phyloP scores from a whole-genome alignment of 2,113 vertebrate genomes.

The Menura novaehollandiae region DNA sequence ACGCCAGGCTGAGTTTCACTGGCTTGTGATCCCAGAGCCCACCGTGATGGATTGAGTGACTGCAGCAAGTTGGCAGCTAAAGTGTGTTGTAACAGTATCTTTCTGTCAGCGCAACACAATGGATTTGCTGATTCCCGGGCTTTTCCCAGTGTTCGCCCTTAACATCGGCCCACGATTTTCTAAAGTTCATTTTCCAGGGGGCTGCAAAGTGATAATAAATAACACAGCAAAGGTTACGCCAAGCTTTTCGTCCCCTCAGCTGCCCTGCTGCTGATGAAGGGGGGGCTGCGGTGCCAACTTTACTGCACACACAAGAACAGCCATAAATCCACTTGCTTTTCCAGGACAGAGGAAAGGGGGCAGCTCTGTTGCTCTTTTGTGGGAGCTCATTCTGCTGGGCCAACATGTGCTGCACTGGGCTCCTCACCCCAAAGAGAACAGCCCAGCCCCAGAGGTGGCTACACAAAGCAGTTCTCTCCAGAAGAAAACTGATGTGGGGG shows the following conservation, averaged over 20 bases:
- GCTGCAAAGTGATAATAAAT: constrained; percentile 36
- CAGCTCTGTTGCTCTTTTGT: not conserved
- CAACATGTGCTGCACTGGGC: not conserved
- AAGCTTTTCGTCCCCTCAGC: not conserved
- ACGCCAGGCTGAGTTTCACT: constrained; percentile 76
- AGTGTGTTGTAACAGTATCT: constrained; percentile 74
- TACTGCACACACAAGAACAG: not conserved
- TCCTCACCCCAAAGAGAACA: not conserved
- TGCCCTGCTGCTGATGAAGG: not conserved
- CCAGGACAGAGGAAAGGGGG: not conserved
- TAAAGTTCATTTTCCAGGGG: constrained; percentile 33
- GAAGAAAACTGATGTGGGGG: not conserved
- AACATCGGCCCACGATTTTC: not conserved
- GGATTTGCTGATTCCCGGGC: constrained; percentile 55
- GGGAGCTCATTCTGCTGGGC: not conserved
- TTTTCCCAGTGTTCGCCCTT: constrained; percentile 19
- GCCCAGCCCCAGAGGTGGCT: not conserved
- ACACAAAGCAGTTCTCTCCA: rapidly evolving
- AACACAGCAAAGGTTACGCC: not conserved
- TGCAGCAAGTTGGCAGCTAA: constrained; percentile 75
- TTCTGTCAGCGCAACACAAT: constrained; percentile 76
- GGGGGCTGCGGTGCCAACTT: not conserved
- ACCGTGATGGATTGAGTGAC: constrained; percentile 88
- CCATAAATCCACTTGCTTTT: not conserved
- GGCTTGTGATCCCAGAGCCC: constrained; percentile 68